phyloP scores from a whole-genome alignment of 2,888 invertebrate species.

The Ommatoiulus sabulosus region DNA sequence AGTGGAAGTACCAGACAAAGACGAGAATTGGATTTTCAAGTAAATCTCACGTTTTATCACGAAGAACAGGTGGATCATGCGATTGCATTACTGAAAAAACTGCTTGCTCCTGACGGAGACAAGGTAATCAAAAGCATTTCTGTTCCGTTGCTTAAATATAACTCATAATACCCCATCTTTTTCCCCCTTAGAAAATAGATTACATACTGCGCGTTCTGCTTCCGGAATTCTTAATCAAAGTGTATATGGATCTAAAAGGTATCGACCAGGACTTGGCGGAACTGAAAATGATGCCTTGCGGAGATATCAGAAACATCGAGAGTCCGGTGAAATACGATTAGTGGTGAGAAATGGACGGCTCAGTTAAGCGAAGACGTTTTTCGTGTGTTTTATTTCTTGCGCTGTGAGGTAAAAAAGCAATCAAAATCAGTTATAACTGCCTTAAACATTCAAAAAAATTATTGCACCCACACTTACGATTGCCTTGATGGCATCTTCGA shows the following conservation, averaged over 20 bases:
- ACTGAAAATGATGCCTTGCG: conserved; percentile 9
- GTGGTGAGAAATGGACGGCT: background rate
- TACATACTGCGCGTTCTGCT: conserved; percentile 44
- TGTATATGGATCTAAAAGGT: conserved; percentile 11
- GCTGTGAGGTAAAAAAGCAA: background rate
- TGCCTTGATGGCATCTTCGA: conserved; percentile 48
- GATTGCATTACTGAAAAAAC: conserved; percentile 5
- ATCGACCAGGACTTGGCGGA: background rate
- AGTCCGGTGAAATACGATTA: background rate
- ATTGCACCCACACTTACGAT: background rate
- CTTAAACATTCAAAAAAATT: background rate
- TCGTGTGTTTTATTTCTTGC: background rate
- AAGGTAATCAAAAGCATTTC: background rate
- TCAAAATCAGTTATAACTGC: background rate
- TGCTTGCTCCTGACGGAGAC: conserved; percentile 13
- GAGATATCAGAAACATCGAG: background rate
- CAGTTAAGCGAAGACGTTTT: background rate
- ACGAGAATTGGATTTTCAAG: conserved; percentile 44
- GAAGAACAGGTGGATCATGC: conserved; percentile 38
- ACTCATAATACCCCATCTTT: background rate
- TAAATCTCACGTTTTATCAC: conserved; percentile 16
- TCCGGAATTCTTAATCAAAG: conserved; percentile 49
- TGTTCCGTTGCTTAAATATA: background rate
- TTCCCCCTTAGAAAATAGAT: background rate
- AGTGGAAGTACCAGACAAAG: conserved; percentile 12